Evolutionary conservation across 2,797 vertebrate genomes (phyloP).

Genomic region (Dromococcyx pavoninus): DNA sequence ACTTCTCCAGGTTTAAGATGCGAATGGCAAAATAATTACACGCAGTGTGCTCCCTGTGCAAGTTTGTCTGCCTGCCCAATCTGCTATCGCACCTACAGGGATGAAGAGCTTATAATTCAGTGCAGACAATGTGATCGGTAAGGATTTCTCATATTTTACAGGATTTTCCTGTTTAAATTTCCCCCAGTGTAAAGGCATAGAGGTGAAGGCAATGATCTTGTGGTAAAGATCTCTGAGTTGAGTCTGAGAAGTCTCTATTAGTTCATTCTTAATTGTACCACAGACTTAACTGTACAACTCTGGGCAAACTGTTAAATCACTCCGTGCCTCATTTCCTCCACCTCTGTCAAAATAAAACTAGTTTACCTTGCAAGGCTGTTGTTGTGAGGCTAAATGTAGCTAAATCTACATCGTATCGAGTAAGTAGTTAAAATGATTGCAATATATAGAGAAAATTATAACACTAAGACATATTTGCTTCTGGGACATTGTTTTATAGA

Average conservation of each 20-base stretch:
- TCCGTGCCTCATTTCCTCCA: not conserved
- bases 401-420: not conserved
- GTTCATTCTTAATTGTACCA: not conserved
- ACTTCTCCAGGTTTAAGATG: conserved; percentile 92
- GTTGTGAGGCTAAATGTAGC: not conserved
- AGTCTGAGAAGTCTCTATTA: not conserved
- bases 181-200: not conserved
- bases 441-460: not conserved
- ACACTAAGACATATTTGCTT: not conserved
- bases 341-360: not conserved
- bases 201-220: not conserved
- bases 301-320: not conserved
- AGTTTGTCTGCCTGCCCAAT: conserved; percentile 90
- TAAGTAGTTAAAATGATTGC: not conserved
- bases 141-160: not conserved
- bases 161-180: not conserved
- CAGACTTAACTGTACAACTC: not conserved
- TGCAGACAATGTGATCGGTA: conserved; percentile 97
- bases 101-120: conserved; percentile 94
- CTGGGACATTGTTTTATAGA: not conserved
- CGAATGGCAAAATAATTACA: conserved; percentile 99
- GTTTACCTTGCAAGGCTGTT: not conserved
- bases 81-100: conserved; percentile 89
- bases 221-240: conserved; percentile 16
- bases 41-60: conserved; percentile 94